Percentiles rank a stretch among this genome's conserved stretches.
These are phyloP conservation scores for Steromphala cineraria DNA, from an alignment of 2,888 invertebrate species.

Conservation along the genomic window DNA sequence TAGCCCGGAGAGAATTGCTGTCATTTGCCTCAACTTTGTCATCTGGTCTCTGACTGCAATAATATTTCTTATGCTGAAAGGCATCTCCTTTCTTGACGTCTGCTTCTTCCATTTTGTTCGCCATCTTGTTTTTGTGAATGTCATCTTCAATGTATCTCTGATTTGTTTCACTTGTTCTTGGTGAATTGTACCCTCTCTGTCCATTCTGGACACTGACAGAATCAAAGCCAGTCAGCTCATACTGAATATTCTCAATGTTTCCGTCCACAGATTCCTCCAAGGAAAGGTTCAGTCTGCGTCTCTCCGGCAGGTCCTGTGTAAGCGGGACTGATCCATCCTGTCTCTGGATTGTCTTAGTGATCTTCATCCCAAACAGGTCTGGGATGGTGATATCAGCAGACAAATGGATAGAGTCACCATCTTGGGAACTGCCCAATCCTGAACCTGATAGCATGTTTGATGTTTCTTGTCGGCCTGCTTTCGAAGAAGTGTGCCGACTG, in stretches of 20 bases:
- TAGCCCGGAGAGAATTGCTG: not conserved
- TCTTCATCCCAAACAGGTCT: constrained; percentile 2
- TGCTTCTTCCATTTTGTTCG: not conserved
- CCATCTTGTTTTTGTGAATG: not conserved
- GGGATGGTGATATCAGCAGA: constrained; percentile 20
- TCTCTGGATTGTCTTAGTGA: constrained; percentile 2
- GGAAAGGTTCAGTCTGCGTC: not conserved
- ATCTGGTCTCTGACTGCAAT: not conserved
- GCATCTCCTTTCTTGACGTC: not conserved
- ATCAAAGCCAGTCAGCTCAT: not conserved
- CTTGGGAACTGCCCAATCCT: not conserved
- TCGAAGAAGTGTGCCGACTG: not conserved
- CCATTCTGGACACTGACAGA: not conserved
- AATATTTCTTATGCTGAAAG: not conserved
- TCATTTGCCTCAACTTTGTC: not conserved
- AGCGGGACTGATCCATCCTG: not conserved
- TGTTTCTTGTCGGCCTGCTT: not conserved
- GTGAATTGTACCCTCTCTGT: not conserved
- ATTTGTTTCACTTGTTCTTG: not conserved
- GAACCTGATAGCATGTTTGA: not conserved
- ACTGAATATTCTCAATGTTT: not conserved
- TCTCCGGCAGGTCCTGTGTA: not conserved
- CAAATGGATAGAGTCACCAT: not conserved
- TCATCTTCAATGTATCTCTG: too few relatives aligned
- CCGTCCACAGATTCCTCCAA: not conserved